Base-by-base conservation (phyloP, 2,113 vertebrate genomes). In the Salvelinus sp. region DNA sequence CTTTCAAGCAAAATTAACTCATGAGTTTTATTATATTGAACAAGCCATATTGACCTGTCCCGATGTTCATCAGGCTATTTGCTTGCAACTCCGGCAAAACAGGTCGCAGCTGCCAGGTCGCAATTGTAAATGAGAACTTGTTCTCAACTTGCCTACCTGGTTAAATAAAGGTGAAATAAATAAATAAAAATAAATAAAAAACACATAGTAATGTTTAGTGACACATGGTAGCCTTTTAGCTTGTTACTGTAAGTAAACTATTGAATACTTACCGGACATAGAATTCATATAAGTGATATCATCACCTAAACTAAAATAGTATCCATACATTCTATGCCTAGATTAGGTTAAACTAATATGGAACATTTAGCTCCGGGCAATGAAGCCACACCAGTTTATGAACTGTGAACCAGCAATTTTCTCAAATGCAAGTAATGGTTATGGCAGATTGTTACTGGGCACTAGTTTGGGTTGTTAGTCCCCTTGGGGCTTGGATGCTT, bases 381-480 rank as follows among this genome's bases (percentile, higher is more conserved):
- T 10, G 38, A 9, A 44, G 38, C 38, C 50, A 13, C 48, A 33
- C 12, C 18, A 22, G 1, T 18, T n/a, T 25, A 7, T n/a, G 20
- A 57, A 57, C 23, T 33, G 14, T 67, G 4, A 73, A 67, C 38
- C 1, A 60, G 63, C 25, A 30, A 63, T 54, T 65, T 62, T 81
- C 70, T 62, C 65, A 83, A 10, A 69, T 62, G 54, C 63, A 74
- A 81, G 33, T 25, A 58, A 68, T 62, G 68, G 84, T 78, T 70
- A 69, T 70, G 68, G 75, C 76, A 82, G 48, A 44, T 50, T 62
- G 12, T 48, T 16, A 22, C n/a, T 69, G 4, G 54, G 62, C 70
- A 68, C 20, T 66, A 79, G 71, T 77, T 77, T 79, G 57, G 77
- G 77, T 57, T 72, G 74, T 77, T 77, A 71, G 82, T 89, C 84